Base-by-base conservation (phyloP, 2,113 vertebrate genomes). In the Siphamia tubifer region DNA sequence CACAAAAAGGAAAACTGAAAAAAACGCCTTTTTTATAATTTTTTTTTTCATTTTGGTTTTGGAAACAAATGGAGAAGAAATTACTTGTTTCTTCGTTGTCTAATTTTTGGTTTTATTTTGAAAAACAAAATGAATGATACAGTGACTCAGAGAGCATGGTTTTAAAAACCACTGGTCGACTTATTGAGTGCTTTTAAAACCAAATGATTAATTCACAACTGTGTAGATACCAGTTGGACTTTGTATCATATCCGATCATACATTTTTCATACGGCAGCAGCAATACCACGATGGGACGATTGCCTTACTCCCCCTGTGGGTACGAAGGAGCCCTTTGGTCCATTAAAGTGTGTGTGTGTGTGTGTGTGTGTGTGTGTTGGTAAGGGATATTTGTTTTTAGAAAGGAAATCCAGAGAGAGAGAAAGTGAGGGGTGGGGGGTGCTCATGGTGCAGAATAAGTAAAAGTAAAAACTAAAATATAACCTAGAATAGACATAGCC, bases 221-320 rank as follows among this genome's bases (percentile, higher is more conserved):
- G 68, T 77, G 65, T 77, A 70, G 70, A 81, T 80, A 74, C 73
- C 61, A 80, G 60, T 71, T 83, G 36, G 78, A 68, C 84, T 81
- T 84, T 84, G 75, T 86, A 87, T 93, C 87, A 85, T 79, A 87
- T 91, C 87, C 71, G 35, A 54, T 69, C 88, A 91, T 93, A 66
- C 77, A 93, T 92, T 89, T 92, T 93, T 93, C 86, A 93, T 90
- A 78, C 75, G 65, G 82, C 75, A 67, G 82, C 45, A 79, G 67
- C 72, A 89, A 84, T 84, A 79, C 60, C 52, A 77, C 19, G 17
- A 72, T 39, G 58, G 81, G 73, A 73, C 52, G 40, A 83, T 66
- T 79, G 32, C 76, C 72, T 71, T 62, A n/a, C n/a, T n/a, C 48
- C 77, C 66, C 74, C 63, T 19, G 8, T 42, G 77, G 84, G 82